phyloP scores from a whole-genome alignment of 1,140 invertebrate species.

The Saccostrea cuccullata region DNA sequence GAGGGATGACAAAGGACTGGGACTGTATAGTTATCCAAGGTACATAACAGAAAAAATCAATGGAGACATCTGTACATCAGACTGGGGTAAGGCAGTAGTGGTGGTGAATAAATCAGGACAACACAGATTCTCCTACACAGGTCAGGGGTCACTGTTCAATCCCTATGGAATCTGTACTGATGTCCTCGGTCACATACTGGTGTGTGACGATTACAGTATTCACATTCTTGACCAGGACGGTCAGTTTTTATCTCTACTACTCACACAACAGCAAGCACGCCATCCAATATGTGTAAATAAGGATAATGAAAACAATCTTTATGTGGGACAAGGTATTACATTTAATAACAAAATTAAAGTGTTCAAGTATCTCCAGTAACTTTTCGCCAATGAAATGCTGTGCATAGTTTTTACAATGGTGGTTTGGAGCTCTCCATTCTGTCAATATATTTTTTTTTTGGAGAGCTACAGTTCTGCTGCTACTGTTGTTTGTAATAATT shows the following conservation, averaged over 20 bases:
- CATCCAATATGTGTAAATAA: too few species aligned
- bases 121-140: neutral
- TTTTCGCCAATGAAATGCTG: too few species aligned
- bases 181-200: neutral
- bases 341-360: neutral
- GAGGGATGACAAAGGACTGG: neutral
- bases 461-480: too few species aligned
- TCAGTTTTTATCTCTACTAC: neutral
- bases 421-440: too few species aligned
- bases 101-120: conserved; percentile 3
- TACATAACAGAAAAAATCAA: neutral
- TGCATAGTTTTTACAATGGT: too few species aligned
- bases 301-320: neutral
- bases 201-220: neutral
- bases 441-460: too few species aligned
- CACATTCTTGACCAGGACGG: neutral
- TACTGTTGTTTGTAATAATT: too few species aligned
- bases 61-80: neutral
- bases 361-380: neutral
- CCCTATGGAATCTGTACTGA: neutral
- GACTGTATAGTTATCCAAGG: neutral
- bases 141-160: neutral
- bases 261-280: too few species aligned
- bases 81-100: neutral
- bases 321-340: neutral